Evolutionary conservation across 2,797 vertebrate species (phyloP).

Genomic region (Brachyalestes nurse): DNA sequence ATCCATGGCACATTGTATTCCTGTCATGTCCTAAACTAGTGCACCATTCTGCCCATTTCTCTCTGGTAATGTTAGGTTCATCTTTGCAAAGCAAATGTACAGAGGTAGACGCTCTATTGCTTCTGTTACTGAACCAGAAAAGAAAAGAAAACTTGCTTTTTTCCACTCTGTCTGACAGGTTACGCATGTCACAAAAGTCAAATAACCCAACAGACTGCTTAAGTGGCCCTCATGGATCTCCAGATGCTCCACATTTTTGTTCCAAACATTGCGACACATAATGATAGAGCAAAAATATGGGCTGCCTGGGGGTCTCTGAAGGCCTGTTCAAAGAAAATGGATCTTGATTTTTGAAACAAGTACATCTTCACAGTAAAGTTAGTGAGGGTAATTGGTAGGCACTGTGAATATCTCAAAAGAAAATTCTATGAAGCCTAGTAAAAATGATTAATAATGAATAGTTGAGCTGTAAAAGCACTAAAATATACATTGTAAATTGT

Average conservation of each 20-base stretch:
- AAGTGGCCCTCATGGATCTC: too few species aligned
- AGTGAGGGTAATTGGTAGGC: too few species aligned
- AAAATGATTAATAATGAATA: too few species aligned
- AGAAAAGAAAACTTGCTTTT: not conserved
- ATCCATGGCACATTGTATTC: not conserved
- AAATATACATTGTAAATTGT: not conserved
- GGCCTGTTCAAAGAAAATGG: too few species aligned
- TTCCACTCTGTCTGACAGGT: not conserved
- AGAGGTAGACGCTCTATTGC: not conserved
- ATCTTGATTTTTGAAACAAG: too few species aligned
- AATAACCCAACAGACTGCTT: too few species aligned
- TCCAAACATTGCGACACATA: too few species aligned
- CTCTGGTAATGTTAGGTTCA: too few species aligned
- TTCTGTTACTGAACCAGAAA: not conserved
- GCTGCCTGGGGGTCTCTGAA: too few species aligned
- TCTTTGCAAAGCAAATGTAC: not conserved
- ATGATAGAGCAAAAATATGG: too few species aligned
- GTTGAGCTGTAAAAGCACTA: not conserved
- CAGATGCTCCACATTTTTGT: not conserved
- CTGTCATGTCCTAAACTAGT: not conserved
- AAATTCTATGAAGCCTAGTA: not conserved
- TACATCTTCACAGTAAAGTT: too few species aligned
- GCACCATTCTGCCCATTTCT: not conserved
- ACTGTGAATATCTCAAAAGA: not conserved
- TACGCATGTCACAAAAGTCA: not conserved